Evolutionary conservation across 1,140 invertebrate species (phyloP).

Genomic region (Nixonia krombeini): DNA sequence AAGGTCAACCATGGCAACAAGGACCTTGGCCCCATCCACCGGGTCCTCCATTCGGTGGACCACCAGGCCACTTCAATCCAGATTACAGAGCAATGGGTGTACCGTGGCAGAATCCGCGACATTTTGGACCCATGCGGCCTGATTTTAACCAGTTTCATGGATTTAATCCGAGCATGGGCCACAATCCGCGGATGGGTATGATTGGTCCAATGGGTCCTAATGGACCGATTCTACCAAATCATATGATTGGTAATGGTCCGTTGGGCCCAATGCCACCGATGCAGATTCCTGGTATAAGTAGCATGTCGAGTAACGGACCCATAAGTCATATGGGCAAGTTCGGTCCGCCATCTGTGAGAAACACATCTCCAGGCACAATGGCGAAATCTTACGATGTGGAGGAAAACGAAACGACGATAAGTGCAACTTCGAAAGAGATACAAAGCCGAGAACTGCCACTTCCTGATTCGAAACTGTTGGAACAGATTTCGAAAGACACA

Average conservation of each 20-base stretch:
- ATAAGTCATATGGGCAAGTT: constrained; percentile 34
- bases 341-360: constrained; percentile 33
- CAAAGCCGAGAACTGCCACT: constrained; percentile 69
- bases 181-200: constrained; percentile 58
- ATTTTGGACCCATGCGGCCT: constrained; percentile 61
- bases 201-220: constrained; percentile 63
- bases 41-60: constrained; percentile 49
- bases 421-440: constrained; percentile 5
- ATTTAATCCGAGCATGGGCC: constrained; percentile 60
- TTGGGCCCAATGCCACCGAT: constrained; percentile 55
- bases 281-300: constrained; percentile 38
- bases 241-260: constrained; percentile 53
- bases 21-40: constrained; percentile 62
- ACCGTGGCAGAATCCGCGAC: constrained; percentile 66
- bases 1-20: constrained; percentile 63
- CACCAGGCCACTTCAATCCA: constrained; percentile 57
- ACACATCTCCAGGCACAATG: constrained; percentile 34
- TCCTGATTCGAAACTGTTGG: constrained; percentile 74
- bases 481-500: constrained; percentile 77
- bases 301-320: constrained; percentile 54
- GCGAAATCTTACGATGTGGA: constrained; percentile 36
- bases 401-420: constrained; percentile 31
- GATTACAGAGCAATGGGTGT: constrained; percentile 59
- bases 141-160: constrained; percentile 64
- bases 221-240: constrained; percentile 58